Evolutionary conservation across 2,888 invertebrate species (phyloP).

Genomic region (Tridacna gigas): DNA sequence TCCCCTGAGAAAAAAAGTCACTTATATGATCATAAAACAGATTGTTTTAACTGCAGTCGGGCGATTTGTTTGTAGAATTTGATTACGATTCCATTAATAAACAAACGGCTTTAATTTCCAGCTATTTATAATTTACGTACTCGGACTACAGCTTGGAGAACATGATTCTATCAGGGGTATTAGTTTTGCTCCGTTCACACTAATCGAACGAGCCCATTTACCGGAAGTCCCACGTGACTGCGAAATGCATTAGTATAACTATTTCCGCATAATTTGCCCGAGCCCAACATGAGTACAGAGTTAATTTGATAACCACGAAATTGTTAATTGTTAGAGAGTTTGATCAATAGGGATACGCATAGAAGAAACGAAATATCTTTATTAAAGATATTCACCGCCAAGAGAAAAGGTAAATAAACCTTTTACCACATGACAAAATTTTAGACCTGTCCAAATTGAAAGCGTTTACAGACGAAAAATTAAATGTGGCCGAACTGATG

Average conservation of each 20-base stretch:
- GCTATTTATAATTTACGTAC: constrained; percentile 8
- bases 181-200: background rate
- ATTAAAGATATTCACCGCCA: too few species aligned
- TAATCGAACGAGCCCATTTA: constrained; percentile 10
- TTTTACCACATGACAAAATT: too few species aligned
- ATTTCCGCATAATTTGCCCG: constrained; percentile 24
- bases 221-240: constrained; percentile 18
- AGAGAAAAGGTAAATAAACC: too few species aligned
- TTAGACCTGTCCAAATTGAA: too few species aligned
- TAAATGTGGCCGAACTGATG: too few species aligned
- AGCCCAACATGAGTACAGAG: background rate
- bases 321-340: background rate
- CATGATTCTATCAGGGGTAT: constrained; percentile 14
- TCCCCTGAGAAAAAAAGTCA: too few species aligned
- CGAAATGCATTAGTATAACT: constrained; percentile 33
- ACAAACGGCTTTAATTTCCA: background rate
- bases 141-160: background rate
- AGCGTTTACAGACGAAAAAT: too few species aligned
- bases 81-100: constrained; percentile 9
- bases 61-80: constrained; percentile 1
- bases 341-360: background rate
- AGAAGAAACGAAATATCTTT: too few species aligned
- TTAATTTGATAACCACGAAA: constrained; percentile 9
- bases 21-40: too few species aligned
- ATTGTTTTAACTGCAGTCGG: background rate